These are phyloP conservation scores for Diuraphis noxia DNA, from an alignment of 1,140 invertebrate genomes.

Conservation along the genomic window DNA sequence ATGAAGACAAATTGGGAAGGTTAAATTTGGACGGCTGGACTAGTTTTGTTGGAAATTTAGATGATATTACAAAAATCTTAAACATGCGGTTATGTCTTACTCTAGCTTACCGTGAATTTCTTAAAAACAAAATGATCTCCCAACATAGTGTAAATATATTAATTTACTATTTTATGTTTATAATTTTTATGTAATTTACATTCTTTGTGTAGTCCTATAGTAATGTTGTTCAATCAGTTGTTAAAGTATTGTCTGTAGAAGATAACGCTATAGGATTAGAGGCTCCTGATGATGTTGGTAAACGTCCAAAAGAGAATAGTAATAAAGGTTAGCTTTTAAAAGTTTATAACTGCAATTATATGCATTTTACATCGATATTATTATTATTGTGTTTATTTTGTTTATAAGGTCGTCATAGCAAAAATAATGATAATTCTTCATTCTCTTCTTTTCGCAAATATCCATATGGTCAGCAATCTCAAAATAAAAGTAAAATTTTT, in stretches of 20 bases:
- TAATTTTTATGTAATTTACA: neutral
- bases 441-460: constrained; percentile 48
- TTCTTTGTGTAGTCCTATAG: constrained; percentile 69
- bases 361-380: neutral
- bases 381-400: constrained; percentile 21
- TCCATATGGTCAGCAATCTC: neutral
- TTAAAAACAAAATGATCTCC: constrained; percentile 30
- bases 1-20: neutral
- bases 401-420: constrained; percentile 24
- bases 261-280: constrained; percentile 72
- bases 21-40: constrained; percentile 29
- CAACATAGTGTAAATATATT: constrained; percentile 21
- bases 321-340: constrained; percentile 35
- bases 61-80: constrained; percentile 54
- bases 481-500: constrained; percentile 15
- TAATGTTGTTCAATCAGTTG: constrained; percentile 70
- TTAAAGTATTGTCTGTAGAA: constrained; percentile 72
- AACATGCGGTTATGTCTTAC: constrained; percentile 57
- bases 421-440: constrained; percentile 32
- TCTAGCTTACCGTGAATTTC: constrained; percentile 38
- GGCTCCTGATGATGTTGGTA: constrained; percentile 77
- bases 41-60: constrained; percentile 15
- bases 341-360: neutral
- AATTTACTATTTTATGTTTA: constrained; percentile 8
- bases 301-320: constrained; percentile 65